Conservation (phyloP, 92 coral and sea anemone species). For the Palythoa heliodiscus region DNA sequence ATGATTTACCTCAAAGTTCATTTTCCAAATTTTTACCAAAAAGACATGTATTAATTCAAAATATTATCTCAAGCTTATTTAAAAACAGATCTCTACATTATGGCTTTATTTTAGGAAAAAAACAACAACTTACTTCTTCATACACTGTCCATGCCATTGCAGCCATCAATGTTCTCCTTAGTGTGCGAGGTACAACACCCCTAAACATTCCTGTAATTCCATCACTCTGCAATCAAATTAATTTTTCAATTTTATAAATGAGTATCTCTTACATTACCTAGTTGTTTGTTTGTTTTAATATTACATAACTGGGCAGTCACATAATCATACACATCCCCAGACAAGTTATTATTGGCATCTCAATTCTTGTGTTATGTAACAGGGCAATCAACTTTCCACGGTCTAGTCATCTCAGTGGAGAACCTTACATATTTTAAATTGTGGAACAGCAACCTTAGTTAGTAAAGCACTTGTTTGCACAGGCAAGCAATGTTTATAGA, state of each 20-base stretch:
- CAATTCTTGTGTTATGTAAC: too few species aligned
- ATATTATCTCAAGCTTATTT: neutral
- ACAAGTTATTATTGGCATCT: too few species aligned
- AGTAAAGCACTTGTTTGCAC: too few species aligned
- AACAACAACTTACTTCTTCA: slow-evolving; percentile 68
- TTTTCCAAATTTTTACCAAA: too few species aligned
- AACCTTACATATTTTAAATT: too few species aligned
- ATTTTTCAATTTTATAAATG: neutral
- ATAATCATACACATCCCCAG: neutral
- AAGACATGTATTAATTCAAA: neutral
- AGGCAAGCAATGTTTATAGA: too few species aligned
- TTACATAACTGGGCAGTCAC: neutral
- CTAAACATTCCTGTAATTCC: slow-evolving; percentile 84
- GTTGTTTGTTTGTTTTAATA: neutral
- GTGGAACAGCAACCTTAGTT: too few species aligned
- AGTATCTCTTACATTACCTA: neutral
- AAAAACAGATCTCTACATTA: neutral
- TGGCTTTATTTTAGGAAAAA: neutral
- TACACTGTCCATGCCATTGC: slow-evolving; percentile 99
- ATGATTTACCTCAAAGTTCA: too few species aligned
- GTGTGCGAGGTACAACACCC: slow-evolving; percentile 90
- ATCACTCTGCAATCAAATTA: slow-evolving; percentile 53
- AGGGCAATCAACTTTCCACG: too few species aligned
- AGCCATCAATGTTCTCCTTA: slow-evolving; percentile 91
- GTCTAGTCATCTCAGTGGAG: too few species aligned